Conservation (phyloP, 2,888 invertebrate species). For the Adelphocoris suturalis region DNA sequence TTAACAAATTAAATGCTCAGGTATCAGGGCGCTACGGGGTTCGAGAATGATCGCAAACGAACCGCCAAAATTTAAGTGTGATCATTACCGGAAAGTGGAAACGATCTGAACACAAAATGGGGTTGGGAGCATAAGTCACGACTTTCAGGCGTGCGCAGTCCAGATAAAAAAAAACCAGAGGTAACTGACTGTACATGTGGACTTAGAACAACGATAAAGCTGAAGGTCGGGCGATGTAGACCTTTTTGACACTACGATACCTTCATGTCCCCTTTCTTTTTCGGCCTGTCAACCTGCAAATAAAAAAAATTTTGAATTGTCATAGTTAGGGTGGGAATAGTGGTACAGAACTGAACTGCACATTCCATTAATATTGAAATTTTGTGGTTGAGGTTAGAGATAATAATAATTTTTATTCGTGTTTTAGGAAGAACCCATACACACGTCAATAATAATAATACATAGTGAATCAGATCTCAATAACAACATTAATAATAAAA, state of each 20-base stretch:
- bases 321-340: too few species aligned
- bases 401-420: too few species aligned
- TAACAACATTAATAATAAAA: too few species aligned
- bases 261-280: background rate
- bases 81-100: background rate
- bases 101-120: background rate
- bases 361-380: too few species aligned
- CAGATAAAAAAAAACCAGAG: background rate
- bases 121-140: background rate
- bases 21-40: background rate
- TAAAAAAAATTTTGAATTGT: background rate
- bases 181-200: slow-evolving; percentile 32
- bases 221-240: background rate
- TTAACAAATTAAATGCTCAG: slow-evolving; percentile 28
- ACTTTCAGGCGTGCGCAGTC: background rate
- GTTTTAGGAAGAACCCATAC: too few species aligned
- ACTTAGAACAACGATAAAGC: slow-evolving; percentile 16
- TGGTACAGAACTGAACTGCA: too few species aligned
- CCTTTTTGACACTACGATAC: slow-evolving; percentile 8
- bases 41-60: background rate
- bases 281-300: background rate
- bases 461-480: too few species aligned
- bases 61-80: background rate
- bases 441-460: too few species aligned
- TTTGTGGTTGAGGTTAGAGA: too few species aligned